Conservation (phyloP, 2,113 vertebrate species). For the Rhabdornis inornatus region DNA sequence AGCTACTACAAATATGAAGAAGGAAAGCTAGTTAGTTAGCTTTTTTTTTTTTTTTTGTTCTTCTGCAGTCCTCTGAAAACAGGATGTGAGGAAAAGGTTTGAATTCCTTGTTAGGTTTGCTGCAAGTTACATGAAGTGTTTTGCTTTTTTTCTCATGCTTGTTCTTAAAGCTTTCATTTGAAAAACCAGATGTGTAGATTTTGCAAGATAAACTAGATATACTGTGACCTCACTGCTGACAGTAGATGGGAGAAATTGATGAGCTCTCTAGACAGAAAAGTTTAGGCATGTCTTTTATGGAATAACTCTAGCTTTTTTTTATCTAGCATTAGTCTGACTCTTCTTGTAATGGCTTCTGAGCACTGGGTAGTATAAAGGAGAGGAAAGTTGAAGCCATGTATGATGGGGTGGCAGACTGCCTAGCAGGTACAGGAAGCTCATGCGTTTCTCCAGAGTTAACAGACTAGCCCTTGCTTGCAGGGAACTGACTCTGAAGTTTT, state of each 20-base stretch:
- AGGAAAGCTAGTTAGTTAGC: neutral
- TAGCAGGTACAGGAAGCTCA: neutral
- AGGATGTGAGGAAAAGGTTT: neutral
- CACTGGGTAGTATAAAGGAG: neutral
- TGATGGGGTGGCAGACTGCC: neutral
- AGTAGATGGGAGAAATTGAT: neutral
- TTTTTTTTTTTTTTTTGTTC: neutral
- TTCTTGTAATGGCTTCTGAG: neutral
- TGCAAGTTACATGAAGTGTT: neutral
- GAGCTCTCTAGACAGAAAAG: neutral
- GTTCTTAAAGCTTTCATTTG: neutral
- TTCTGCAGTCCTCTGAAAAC: neutral
- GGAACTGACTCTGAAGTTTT: neutral
- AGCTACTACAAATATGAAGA: neutral
- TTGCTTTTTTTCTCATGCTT: fast-evolving
- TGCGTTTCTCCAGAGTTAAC: neutral
- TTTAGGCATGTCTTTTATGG: neutral
- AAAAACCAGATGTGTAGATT: neutral
- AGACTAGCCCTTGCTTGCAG: neutral
- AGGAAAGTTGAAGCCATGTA: neutral
- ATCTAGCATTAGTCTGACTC: neutral
- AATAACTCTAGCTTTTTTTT: neutral
- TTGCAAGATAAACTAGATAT: neutral
- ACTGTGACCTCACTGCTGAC: neutral
- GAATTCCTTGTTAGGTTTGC: neutral